Base-by-base conservation (phyloP, 2,888 invertebrate species). In the Adela reaumurella region DNA sequence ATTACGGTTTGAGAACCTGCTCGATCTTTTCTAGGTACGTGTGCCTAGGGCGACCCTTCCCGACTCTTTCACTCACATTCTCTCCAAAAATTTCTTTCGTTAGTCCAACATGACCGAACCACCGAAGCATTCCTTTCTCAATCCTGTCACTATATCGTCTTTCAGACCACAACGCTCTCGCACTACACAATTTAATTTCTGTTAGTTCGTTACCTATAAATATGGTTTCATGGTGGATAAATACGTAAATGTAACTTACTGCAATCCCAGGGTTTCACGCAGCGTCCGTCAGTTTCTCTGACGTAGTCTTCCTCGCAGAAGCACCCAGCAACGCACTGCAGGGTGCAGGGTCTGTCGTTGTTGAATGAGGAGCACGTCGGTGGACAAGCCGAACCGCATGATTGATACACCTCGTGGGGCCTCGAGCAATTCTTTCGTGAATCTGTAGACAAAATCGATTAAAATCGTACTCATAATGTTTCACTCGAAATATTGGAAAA, bases 281-380 rank as follows among this genome's bases (percentile, higher is more conserved):
- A 51, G 8, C 20, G 19, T 10, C 54, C 54, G 42, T 53, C 51
- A 24, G 24, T 24, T 6, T 24, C 24, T 8, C 24, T 8, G 11
- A 35, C 50, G 1, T 51, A 50, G 20, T 50, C 52, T 16, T 43
- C 10, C 24, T 49, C 46, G 17, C 55, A 55, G 14, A 52, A 49
- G 47, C 55, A 55, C 8, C 55, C 55, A 4, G 44, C 29, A 4
- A 49, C 48, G 20, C 55, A 55, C 17, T 48, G 47, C 14, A 19
- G 41, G 24, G 52, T 49, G 28, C 55, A 55, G 10, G 46, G 8
- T 14, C 49, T 18, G 24, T 52, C 43, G 1, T 52, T 24, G 14
- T 50, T 29, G 43, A 50, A 17, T 19, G 43, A 50, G 28, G 49
- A 52, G 47, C 55, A 55, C n/a, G 50, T 52, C 2, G 45, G 45